Evolutionary conservation across 2,888 invertebrate genomes (phyloP).

Genomic region (Cephus spinipes): DNA sequence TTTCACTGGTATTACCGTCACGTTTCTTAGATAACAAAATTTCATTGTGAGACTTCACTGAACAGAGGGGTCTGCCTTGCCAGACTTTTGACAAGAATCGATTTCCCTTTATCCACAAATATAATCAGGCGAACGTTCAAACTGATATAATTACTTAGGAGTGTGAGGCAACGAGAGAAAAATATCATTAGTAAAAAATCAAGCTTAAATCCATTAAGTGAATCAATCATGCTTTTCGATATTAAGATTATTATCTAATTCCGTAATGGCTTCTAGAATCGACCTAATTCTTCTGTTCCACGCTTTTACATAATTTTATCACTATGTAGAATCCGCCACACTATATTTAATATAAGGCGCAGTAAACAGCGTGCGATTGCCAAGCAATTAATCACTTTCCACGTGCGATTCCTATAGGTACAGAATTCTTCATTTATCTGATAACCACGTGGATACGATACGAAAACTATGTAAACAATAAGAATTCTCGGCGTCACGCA

Average conservation of each 20-base stretch:
- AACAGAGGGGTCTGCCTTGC: not conserved
- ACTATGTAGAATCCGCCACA: not conserved
- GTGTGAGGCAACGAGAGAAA: not conserved
- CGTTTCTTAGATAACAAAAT: not conserved
- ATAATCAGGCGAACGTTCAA: not conserved
- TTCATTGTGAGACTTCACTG: not conserved
- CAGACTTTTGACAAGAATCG: not conserved
- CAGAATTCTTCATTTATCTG: not conserved
- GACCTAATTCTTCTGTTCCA: not conserved
- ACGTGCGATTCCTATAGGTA: not conserved
- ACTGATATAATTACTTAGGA: not conserved
- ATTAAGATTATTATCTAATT: not conserved
- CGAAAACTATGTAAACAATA: not conserved
- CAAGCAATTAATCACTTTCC: not conserved
- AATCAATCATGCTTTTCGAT: not conserved
- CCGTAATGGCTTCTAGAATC: not conserved
- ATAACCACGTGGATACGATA: not conserved
- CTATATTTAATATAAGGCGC: not conserved
- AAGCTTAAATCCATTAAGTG: not conserved
- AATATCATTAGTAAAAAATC: not conserved
- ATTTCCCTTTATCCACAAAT: not conserved
- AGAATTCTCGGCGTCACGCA: not conserved
- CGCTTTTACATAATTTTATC: not conserved
- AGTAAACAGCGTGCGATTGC: not conserved
- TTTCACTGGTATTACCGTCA: not conserved